Base-by-base conservation (phyloP, 2,797 vertebrate species). In the Clarias fuscus region DNA sequence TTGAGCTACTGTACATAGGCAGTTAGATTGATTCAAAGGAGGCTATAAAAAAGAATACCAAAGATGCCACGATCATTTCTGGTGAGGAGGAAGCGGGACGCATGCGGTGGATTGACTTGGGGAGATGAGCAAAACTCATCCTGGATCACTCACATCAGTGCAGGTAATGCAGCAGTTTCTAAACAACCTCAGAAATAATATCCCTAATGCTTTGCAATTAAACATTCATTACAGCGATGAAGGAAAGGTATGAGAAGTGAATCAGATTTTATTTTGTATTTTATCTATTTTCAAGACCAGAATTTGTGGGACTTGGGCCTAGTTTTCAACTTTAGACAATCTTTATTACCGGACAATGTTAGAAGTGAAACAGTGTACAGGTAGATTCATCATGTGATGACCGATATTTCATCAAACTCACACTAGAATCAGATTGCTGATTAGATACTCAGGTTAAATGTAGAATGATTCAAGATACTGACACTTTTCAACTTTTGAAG, bases 1-100 rank as follows among this genome's bases (percentile, higher is more conserved):
- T 48, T 67, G 70, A 71, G 53, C 53, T 56, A 56, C 53, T 56
- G 53, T 48, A 56, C 48, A 1, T 17, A 59, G 33, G n/a, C 18
- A 33, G 56, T 62, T 65, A 64, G 24, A 27, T 65, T 64, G 22
- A 7, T 43, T 64, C 33, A 65, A 80, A 48, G 27, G 43, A 64
- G 15, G 15, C 4, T 7, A 11, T 14, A 37, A 6, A 40, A 48
- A 15, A 37, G n/a, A 17, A 53, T n/a, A 58, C 22, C 53, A 71
- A 27, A 30, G 30, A 96, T 96, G 95, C 95, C 95, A 0, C 93
- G 93, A 79, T 95, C 95, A 78, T 96, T 96, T 87, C 93, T 96
- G 73, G 91, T 96, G 65, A 96, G 96, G 84, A 96, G 96, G 90
- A 96, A 94, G 86, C 93, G 85, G 24, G 90, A 92, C 5, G 13